phyloP scores from a whole-genome alignment of 2,113 vertebrate genomes.

The Electrona antarctica region DNA sequence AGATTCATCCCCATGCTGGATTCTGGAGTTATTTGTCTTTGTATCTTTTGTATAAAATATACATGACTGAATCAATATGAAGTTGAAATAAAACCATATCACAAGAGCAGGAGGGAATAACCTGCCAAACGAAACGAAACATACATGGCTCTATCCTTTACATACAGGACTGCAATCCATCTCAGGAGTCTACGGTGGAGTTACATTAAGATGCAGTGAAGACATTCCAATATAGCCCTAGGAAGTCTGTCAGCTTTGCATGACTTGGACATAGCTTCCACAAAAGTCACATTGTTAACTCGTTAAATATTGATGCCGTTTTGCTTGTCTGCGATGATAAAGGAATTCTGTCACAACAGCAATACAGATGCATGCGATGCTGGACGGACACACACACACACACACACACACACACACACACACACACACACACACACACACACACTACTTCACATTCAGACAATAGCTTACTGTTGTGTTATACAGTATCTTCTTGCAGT shows the following conservation, averaged over 20 bases:
- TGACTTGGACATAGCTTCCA: background rate
- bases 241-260: background rate
- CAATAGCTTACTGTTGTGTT: too few relatives aligned
- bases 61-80: too few relatives aligned
- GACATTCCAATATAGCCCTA: background rate
- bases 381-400: background rate
- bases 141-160: too few relatives aligned
- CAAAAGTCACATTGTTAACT: constrained; percentile 11
- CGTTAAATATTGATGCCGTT: constrained; percentile 12
- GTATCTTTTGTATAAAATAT: too few relatives aligned
- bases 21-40: too few relatives aligned
- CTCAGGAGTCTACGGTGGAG: background rate
- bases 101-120: too few relatives aligned
- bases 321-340: constrained; percentile 5
- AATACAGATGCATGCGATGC: background rate
- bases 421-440: background rate
- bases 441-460: too few relatives aligned
- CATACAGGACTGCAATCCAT: too few relatives aligned
- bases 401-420: background rate
- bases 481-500: too few relatives aligned
- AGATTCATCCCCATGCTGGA: too few relatives aligned
- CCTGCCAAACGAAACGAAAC: too few relatives aligned
- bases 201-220: background rate
- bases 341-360: constrained; percentile 7
- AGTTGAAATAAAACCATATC: too few relatives aligned